A percentile compares a stretch with the other conserved stretches of the same genome.
These are phyloP conservation scores for Athene noctua DNA, from an alignment of 2,113 vertebrate genomes.

Conservation along the genomic window DNA sequence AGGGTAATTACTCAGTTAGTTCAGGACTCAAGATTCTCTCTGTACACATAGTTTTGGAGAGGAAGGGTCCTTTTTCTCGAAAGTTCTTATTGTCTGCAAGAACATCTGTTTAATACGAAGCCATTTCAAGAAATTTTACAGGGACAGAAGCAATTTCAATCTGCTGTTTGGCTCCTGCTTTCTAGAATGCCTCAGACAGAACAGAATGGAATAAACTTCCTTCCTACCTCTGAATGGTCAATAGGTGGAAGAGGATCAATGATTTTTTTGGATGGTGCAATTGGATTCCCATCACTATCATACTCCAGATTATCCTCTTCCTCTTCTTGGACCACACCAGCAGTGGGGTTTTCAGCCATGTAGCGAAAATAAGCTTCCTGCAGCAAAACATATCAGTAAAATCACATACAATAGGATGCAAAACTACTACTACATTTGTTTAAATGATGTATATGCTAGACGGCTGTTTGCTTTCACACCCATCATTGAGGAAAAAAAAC, in stretches of 20 bases:
- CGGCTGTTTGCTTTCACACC: conserved; percentile 37
- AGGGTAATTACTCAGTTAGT: conserved; percentile 60
- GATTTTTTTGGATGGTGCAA: conserved; percentile 89
- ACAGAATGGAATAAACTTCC: not conserved
- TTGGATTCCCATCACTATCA: conserved; percentile 98
- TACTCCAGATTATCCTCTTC: conserved; percentile 97
- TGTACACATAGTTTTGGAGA: conserved; percentile 15
- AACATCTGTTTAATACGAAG: not conserved
- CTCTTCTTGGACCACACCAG: conserved; percentile 91
- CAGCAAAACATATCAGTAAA: conserved; percentile 78
- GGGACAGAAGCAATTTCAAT: not conserved
- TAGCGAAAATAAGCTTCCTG: conserved; percentile 99
- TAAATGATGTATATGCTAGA: not conserved
- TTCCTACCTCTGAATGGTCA: conserved; percentile 92
- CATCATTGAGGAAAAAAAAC: conserved; percentile 1
- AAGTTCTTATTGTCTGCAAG: not conserved
- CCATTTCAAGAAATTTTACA: not conserved
- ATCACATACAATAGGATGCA: conserved; percentile 31
- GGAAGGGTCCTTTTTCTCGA: not conserved
- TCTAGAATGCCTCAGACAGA: not conserved
- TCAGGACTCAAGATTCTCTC: conserved; percentile 27
- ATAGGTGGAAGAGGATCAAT: conserved; percentile 95
- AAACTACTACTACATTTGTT: not conserved
- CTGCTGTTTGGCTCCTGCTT: not conserved
- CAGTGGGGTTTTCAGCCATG: conserved; percentile 99